phyloP scores from a whole-genome alignment of 2,113 vertebrate species.

The Stigmatopora argus region DNA sequence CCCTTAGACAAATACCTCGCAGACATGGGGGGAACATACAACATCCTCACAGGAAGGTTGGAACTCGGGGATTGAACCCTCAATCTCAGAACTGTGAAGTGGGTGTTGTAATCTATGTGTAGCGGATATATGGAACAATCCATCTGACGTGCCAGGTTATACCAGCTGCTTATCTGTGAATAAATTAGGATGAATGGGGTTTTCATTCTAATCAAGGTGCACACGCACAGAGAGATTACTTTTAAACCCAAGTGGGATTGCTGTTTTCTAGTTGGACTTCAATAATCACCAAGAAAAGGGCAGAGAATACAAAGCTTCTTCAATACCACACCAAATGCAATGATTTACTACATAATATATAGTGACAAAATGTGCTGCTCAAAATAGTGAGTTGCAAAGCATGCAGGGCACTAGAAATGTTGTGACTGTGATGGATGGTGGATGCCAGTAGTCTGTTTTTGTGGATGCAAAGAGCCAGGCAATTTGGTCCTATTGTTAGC shows the following conservation, averaged over 20 bases:
- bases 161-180: slow-evolving; percentile 22
- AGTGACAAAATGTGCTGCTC: slow-evolving; percentile 29
- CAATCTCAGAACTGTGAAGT: too few relatives aligned
- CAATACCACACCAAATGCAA: not conserved
- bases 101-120: too few relatives aligned
- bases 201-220: not conserved
- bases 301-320: slow-evolving; percentile 8
- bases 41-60: too few relatives aligned
- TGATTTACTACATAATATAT: slow-evolving; percentile 24
- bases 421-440: slow-evolving; percentile 69
- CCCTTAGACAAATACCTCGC: too few relatives aligned
- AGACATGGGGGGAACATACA: too few relatives aligned
- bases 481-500: slow-evolving; percentile 73
- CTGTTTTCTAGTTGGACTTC: not conserved
- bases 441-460: slow-evolving; percentile 66
- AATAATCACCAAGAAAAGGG: not conserved
- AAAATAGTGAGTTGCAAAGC: slow-evolving; percentile 37
- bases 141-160: not conserved
- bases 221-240: not conserved
- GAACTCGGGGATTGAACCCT: too few relatives aligned
- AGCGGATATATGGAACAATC: too few relatives aligned
- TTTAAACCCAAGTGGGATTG: not conserved
- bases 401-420: slow-evolving; percentile 33
- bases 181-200: slow-evolving; percentile 22
- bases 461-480: slow-evolving; percentile 57